Evolutionary conservation across 2,113 vertebrate genomes (phyloP).

Genomic region (Tetrao urogallus): DNA sequence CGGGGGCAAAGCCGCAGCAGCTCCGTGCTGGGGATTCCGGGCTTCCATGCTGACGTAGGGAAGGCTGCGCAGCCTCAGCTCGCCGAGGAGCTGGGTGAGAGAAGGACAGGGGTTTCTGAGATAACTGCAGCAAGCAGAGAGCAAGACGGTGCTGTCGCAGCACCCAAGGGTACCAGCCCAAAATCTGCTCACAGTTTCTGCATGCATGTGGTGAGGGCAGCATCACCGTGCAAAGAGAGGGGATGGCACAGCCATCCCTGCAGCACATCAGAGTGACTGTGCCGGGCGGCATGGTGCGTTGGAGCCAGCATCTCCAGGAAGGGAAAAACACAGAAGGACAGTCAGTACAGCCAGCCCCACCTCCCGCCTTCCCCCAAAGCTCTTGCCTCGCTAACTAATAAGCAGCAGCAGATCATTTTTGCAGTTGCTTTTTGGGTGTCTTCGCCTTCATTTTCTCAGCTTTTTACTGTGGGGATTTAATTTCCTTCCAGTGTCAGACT

Average conservation of each 20-base stretch:
- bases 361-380: neutral
- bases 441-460: neutral
- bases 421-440: neutral
- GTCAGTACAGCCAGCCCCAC: neutral
- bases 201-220: neutral
- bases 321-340: neutral
- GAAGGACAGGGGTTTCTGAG: neutral
- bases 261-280: accelerated
- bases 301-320: neutral
- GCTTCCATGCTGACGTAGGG: slow-evolving; percentile 23
- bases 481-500: slow-evolving; percentile 37
- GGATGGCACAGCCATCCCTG: accelerated
- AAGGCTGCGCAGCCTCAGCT: neutral
- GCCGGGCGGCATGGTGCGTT: neutral
- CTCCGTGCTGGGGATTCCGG: slow-evolving; percentile 51
- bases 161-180: neutral
- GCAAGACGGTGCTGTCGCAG: neutral
- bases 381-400: neutral
- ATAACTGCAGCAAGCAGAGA: neutral
- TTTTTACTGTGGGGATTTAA: neutral
- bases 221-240: neutral
- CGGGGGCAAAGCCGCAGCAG: neutral
- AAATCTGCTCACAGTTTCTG: neutral
- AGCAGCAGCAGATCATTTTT: neutral
- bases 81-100: neutral